Percentiles rank a stretch among this genome's conserved stretches.
Conservation (phyloP, 1,140 invertebrate genomes). For the Teleogryllus occipitalis region DNA sequence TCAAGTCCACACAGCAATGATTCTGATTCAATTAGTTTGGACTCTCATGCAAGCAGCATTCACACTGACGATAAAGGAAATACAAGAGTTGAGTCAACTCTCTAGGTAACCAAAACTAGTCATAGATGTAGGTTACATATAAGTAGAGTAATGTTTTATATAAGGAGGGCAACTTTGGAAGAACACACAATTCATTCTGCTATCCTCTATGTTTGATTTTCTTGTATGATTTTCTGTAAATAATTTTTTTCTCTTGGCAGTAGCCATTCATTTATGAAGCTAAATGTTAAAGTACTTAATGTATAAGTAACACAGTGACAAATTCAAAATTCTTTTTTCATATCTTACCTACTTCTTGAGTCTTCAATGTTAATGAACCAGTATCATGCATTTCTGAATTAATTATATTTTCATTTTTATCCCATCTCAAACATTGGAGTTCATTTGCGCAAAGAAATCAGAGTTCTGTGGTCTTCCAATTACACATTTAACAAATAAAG, state of each 20-base stretch:
- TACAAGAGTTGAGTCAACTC: slow-evolving; percentile 28
- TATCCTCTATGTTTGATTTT: too few relatives aligned
- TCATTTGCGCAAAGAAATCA: not conserved
- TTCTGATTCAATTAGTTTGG: slow-evolving; percentile 35
- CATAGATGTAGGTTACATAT: not conserved
- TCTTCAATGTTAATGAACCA: too few relatives aligned
- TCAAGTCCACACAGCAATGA: slow-evolving; percentile 41
- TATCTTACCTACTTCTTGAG: too few relatives aligned
- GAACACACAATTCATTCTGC: not conserved
- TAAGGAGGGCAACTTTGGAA: not conserved
- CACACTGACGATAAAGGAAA: slow-evolving; percentile 26
- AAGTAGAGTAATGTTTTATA: not conserved
- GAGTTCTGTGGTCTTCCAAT: slow-evolving; percentile 1
- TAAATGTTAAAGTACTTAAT: too few relatives aligned
- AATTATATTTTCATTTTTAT: too few relatives aligned
- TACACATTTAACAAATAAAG: not conserved
- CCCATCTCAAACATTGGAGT: too few relatives aligned
- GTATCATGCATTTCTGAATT: too few relatives aligned
- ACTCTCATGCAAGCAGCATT: slow-evolving; percentile 32
- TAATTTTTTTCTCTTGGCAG: too few relatives aligned
- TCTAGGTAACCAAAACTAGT: slow-evolving; percentile 18
- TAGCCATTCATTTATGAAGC: too few relatives aligned
- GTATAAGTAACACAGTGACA: too few relatives aligned
- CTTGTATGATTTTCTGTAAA: too few relatives aligned
- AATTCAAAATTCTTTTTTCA: too few relatives aligned